Conservation (phyloP, 2,888 invertebrate genomes). For the Eilema caniola region DNA sequence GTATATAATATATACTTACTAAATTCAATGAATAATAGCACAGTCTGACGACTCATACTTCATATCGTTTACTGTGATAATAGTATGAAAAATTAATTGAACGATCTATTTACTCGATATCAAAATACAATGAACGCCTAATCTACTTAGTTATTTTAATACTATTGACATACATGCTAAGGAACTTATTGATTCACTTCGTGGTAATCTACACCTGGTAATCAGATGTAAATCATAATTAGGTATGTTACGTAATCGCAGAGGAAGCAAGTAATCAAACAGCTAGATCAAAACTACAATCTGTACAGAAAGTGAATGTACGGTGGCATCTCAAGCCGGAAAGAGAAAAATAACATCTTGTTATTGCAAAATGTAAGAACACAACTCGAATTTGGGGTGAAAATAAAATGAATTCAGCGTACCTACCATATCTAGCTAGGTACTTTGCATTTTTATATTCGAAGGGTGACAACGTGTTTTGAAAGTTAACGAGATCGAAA, state of each 20-base stretch:
- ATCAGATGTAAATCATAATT: constrained; percentile 26
- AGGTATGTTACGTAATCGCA: constrained; percentile 26
- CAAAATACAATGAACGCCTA: constrained; percentile 13
- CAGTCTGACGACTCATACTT: too few species aligned
- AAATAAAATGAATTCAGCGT: constrained; percentile 68
- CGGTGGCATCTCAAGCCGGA: constrained; percentile 19
- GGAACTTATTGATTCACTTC: constrained; percentile 26
- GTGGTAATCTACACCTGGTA: constrained; percentile 22
- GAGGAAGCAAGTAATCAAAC: constrained; percentile 32
- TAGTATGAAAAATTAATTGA: neutral
- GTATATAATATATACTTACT: too few species aligned
- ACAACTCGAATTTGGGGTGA: constrained; percentile 45
- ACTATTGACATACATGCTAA: constrained; percentile 14
- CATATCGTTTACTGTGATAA: neutral
- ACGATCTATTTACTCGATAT: constrained; percentile 3
- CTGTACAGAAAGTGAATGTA: constrained; percentile 35
- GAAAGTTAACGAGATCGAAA: constrained; percentile 66
- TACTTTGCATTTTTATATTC: constrained; percentile 70
- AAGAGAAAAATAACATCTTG: constrained; percentile 34
- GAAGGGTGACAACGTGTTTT: constrained; percentile 66
- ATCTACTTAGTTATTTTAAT: constrained; percentile 32
- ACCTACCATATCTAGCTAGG: constrained; percentile 55
- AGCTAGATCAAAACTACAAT: constrained; percentile 29
- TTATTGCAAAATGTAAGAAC: constrained; percentile 38
- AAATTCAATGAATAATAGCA: too few species aligned